Evolutionary conservation across 2,113 vertebrate species (phyloP).

Genomic region (Procavia capensis): DNA sequence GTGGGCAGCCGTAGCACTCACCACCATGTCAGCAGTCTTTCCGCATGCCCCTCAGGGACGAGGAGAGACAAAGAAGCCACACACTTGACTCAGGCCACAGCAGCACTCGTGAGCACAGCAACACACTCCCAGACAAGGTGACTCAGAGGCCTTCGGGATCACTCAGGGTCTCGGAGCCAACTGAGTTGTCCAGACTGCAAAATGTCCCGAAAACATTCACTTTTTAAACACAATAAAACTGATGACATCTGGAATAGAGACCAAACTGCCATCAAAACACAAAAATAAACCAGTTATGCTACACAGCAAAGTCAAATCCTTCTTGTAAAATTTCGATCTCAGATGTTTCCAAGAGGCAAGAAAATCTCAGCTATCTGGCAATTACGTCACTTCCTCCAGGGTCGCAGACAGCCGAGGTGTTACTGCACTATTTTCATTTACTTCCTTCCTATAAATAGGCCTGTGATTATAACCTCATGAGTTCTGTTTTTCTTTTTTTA

Average conservation of each 20-base stretch:
- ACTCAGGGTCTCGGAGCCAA: neutral
- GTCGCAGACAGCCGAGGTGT: neutral
- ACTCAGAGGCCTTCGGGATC: neutral
- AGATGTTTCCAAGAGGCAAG: neutral
- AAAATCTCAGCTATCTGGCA: neutral
- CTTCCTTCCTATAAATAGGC: neutral
- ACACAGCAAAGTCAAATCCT: neutral
- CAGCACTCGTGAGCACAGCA: neutral
- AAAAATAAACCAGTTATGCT: neutral
- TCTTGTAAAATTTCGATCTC: neutral
- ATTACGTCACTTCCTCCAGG: neutral
- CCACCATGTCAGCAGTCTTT: too few species aligned
- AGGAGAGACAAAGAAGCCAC: neutral
- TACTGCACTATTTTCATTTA: neutral
- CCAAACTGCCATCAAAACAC: neutral
- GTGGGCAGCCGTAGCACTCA: too few species aligned
- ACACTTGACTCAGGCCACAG: too few species aligned
- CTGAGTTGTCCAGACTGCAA: accelerated
- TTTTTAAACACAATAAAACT: neutral
- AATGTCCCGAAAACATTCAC: neutral
- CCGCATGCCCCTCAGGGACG: accelerated
- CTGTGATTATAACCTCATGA: neutral
- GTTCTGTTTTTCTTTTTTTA: neutral
- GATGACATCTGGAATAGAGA: neutral
- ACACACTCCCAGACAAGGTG: neutral